A percentile compares a stretch with the other conserved stretches of the same genome.
These are phyloP conservation scores for Hippoglossus stenolepis DNA, from an alignment of 2,113 vertebrate species.

Conservation along the genomic window DNA sequence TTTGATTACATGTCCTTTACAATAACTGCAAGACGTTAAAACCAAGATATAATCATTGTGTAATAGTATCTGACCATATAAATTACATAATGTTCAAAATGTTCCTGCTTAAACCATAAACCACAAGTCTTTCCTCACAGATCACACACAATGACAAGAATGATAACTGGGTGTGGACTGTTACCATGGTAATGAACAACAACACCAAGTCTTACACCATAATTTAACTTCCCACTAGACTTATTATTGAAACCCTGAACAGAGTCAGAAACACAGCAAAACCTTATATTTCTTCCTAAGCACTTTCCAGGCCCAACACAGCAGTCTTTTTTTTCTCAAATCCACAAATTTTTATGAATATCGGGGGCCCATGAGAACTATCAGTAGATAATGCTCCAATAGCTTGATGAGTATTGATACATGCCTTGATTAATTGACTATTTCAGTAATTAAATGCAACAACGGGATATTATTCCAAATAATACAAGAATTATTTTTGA, in stretches of 20 bases:
- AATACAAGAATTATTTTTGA: too few relatives aligned
- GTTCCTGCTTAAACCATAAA: constrained; percentile 7
- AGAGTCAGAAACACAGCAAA: too few relatives aligned
- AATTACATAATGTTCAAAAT: constrained; percentile 6
- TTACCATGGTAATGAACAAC: constrained; percentile 4
- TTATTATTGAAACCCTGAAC: neutral
- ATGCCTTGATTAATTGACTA: too few relatives aligned
- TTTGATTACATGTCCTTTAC: neutral
- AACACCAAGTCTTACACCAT: neutral
- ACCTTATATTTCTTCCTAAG: too few relatives aligned
- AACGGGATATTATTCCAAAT: too few relatives aligned
- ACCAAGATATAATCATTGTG: neutral
- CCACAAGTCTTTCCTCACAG: neutral
- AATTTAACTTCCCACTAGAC: neutral
- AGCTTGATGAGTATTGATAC: too few relatives aligned
- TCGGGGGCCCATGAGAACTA: too few relatives aligned
- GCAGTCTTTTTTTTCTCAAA: too few relatives aligned
- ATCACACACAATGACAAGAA: neutral
- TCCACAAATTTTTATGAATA: too few relatives aligned
- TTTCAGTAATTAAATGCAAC: too few relatives aligned
- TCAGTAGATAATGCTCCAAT: too few relatives aligned
- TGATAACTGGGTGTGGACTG: constrained; percentile 14
- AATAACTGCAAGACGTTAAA: neutral
- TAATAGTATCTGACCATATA: constrained; percentile 19
- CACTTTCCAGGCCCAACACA: too few relatives aligned